Conservation (phyloP, 1,140 invertebrate genomes). For the Drosophila tropicalis region DNA sequence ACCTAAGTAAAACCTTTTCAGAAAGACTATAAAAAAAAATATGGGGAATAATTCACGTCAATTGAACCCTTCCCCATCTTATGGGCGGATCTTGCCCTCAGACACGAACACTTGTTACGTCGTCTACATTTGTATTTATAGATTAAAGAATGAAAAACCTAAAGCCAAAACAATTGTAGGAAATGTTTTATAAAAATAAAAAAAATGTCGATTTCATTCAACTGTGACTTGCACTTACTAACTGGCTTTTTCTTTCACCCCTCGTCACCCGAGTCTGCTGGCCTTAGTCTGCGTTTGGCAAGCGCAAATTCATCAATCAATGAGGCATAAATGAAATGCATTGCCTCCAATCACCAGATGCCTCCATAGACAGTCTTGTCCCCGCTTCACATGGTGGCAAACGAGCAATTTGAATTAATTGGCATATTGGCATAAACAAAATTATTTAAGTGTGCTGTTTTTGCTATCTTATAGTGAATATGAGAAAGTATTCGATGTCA, state of each 20-base stretch:
- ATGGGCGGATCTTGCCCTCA: neutral
- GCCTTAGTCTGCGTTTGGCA: constrained; percentile 39
- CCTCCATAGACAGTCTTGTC: too few relatives aligned
- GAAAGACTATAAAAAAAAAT: too few relatives aligned
- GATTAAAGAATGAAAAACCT: constrained; percentile 10
- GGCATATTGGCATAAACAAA: constrained; percentile 42
- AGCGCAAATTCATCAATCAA: constrained; percentile 32
- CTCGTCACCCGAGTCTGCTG: neutral
- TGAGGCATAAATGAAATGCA: constrained; percentile 30
- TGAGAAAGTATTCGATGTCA: neutral
- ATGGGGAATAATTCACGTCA: neutral
- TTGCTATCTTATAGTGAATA: neutral
- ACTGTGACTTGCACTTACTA: constrained; percentile 24
- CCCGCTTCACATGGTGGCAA: too few relatives aligned
- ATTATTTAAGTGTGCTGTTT: constrained; percentile 1
- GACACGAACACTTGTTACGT: neutral
- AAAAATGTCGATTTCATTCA: constrained; percentile 15
- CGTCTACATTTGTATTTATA: neutral
- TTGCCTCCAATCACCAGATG: neutral
- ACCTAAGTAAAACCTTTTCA: too few relatives aligned
- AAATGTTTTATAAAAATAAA: constrained; percentile 19
- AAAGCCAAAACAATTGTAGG: constrained; percentile 31
- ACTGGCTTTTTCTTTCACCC: neutral
- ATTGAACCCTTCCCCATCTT: neutral
- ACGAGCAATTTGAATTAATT: constrained; percentile 9